These are phyloP conservation scores for Tauraco hartlaubi DNA, from an alignment of 2,797 vertebrate genomes.

Conservation along the genomic window DNA sequence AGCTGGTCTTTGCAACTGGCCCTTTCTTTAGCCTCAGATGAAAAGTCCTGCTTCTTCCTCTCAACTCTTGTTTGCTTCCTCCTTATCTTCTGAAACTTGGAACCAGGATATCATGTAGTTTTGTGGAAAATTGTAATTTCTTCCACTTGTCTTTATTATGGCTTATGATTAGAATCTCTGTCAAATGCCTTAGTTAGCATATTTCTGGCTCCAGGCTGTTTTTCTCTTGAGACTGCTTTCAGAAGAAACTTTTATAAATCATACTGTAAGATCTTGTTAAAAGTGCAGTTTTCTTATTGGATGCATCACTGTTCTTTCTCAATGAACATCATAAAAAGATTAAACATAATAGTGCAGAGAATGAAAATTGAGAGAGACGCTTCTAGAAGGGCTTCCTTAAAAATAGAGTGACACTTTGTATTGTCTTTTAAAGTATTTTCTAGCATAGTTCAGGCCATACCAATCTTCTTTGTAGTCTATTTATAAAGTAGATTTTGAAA, in stretches of 20 bases:
- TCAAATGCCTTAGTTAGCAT: background rate
- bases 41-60: background rate
- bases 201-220: background rate
- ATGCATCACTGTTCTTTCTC: background rate
- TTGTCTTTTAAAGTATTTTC: background rate
- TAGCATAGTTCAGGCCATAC: background rate
- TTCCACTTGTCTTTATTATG: background rate
- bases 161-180: background rate
- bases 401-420: background rate
- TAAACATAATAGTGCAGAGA: background rate
- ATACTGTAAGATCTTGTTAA: background rate
- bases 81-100: background rate
- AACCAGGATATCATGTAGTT: background rate
- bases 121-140: background rate
- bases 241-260: background rate
- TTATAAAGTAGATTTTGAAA: background rate
- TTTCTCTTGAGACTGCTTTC: background rate
- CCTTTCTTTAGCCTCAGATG: background rate
- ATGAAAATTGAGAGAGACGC: background rate
- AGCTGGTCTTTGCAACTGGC: background rate
- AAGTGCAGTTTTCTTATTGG: background rate
- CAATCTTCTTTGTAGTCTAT: background rate
- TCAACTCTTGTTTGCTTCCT: background rate
- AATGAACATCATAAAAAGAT: background rate
- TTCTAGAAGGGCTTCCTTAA: too few relatives aligned